Evolutionary conservation across 2,888 invertebrate genomes (phyloP), one percentile per base, ranked within the genome.

Genomic region (Thereva unica): DNA sequence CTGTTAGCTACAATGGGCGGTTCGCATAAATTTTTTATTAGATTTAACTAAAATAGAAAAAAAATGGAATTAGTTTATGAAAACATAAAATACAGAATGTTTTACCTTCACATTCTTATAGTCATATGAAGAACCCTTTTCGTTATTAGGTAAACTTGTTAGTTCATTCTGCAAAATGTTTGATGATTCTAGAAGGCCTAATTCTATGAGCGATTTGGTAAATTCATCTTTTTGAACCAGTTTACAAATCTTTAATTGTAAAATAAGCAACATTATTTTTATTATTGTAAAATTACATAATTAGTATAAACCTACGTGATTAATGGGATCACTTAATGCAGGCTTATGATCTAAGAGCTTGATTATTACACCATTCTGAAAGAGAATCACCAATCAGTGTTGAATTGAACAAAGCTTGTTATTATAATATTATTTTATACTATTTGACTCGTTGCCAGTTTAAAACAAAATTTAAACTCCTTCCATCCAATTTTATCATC

Each of bases 361-460:
- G 53, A 83, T 79, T 61, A 85, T 77, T 42, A 84, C 80, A n/a
- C 83, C 83, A 61, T 83, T 83, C 85, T 85, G 65, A n/a, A 72
- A 72, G 44, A 35, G 49, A 23, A 54, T 40, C 9, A 63, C n/a
- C 10, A 42, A 1, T 56, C 23, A 53, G 1, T n/a, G n/a, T 56
- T 37, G 6, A 50, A 50, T 34, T 9, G 9, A 35, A 4, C 38
- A 23, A 54, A 38, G 53, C 7, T 54, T 6, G 6, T 23, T 12
- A 41, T 49, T 9, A 37, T 40, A 4, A 7, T 55, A 47, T 54
- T 65, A 55, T n/a, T 23, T 41, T 85, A 82, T 79, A 88, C 88
- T 73, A 88, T 85, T 85, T 87, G 87, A 70, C 87, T 87, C 35
- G 85, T 85, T 37, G 84, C 85, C 52, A 85, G 80, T 78, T 85